phyloP scores from a whole-genome alignment of 2,113 vertebrate genomes.

The Malurus elegans region DNA sequence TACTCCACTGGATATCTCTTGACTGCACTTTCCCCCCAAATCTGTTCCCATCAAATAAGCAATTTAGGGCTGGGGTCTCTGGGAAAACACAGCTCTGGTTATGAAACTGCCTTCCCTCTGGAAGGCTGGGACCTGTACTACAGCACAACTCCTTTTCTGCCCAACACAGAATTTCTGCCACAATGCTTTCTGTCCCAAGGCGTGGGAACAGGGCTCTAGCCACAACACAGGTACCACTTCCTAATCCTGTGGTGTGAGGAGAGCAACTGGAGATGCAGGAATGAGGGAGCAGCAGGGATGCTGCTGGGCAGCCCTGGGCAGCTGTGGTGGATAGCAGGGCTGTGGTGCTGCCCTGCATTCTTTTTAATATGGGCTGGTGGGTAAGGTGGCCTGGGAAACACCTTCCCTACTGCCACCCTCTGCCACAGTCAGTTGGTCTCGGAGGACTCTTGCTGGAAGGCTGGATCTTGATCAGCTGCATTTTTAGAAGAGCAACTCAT shows the following conservation, averaged over 20 bases:
- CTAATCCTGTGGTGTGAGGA: not conserved
- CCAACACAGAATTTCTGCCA: not conserved
- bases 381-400: not conserved
- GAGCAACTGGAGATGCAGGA: not conserved
- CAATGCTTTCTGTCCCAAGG: accelerated
- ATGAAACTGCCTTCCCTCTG: not conserved
- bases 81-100: not conserved
- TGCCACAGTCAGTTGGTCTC: not conserved
- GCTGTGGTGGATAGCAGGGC: not conserved
- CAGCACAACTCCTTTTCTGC: not conserved
- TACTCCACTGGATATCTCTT: not conserved
- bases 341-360: not conserved
- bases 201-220: not conserved
- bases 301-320: not conserved
- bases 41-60: not conserved
- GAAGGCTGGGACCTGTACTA: accelerated
- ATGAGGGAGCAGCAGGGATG: not conserved
- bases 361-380: not conserved
- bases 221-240: accelerated
- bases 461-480: not conserved
- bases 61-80: not conserved
- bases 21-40: not conserved
- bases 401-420: not conserved
- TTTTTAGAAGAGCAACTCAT: not conserved
- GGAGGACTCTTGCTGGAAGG: not conserved